Conservation (phyloP, 1,140 invertebrate genomes). For the Aphelenchoides besseyi region DNA sequence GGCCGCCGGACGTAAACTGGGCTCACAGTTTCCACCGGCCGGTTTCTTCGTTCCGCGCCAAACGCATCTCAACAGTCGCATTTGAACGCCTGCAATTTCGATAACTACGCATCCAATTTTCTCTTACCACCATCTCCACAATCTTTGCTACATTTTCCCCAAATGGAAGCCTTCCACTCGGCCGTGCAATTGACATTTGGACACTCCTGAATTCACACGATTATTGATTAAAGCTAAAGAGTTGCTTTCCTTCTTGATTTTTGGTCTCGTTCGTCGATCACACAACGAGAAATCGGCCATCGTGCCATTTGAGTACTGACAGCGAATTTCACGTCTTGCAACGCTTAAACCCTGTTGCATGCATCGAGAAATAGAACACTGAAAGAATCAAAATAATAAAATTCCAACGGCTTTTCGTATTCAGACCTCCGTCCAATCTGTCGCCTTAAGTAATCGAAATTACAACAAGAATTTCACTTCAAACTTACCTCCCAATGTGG, state of each 20-base stretch:
- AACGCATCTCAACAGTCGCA: slow-evolving; percentile 48
- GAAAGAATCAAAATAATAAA: slow-evolving; percentile 23
- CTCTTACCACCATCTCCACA: slow-evolving; percentile 50
- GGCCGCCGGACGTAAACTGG: slow-evolving; percentile 30
- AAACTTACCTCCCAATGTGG: slow-evolving; percentile 51
- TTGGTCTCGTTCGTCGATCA: slow-evolving; percentile 51
- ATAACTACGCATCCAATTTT: no score
- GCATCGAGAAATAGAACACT: slow-evolving; percentile 47
- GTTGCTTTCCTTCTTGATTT: slow-evolving; percentile 58
- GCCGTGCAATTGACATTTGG: slow-evolving; percentile 40
- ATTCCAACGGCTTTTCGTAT: background rate
- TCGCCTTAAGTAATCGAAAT: no score
- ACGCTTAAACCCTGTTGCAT: slow-evolving; percentile 33
- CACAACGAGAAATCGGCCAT: slow-evolving; percentile 45
- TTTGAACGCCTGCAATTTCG: slow-evolving; percentile 40
- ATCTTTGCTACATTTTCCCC: slow-evolving; percentile 45
- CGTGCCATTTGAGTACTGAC: slow-evolving; percentile 54
- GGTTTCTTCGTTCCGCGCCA: slow-evolving; percentile 48
- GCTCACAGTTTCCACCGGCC: slow-evolving; percentile 45
- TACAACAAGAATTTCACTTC: no score
- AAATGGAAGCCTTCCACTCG: slow-evolving; percentile 44
- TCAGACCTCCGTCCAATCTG: slow-evolving; percentile 48
- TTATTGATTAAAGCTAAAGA: slow-evolving; percentile 34
- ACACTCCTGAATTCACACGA: background rate
- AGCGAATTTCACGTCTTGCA: slow-evolving; percentile 46